Percentiles rank a stretch among this genome's conserved stretches.
These are phyloP conservation scores for Conomelus anceps DNA, from an alignment of 2,888 invertebrate genomes.

Conservation along the genomic window DNA sequence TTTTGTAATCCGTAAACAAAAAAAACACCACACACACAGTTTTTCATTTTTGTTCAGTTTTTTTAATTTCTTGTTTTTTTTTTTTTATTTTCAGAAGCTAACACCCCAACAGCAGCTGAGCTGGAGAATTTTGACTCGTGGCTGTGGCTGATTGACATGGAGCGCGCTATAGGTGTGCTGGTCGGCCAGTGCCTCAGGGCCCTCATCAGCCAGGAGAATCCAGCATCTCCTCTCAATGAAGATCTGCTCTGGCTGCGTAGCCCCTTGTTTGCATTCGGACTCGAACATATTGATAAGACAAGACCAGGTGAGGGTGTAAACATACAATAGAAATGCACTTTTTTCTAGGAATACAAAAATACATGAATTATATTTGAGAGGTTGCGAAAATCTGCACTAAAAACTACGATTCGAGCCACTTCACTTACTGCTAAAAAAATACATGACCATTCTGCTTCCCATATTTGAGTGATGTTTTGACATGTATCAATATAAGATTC, in stretches of 20 bases:
- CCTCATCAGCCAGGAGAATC: conserved; percentile 45
- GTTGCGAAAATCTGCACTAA: no score
- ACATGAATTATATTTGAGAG: no score
- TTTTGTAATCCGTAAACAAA: no score
- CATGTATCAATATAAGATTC: no score
- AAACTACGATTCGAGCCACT: no score
- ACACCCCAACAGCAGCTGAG: conserved; percentile 47
- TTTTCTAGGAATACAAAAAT: no score
- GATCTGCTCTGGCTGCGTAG: conserved; percentile 46
- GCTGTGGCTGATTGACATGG: conserved; percentile 55
- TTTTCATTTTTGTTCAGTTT: conserved; percentile 30
- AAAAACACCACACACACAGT: no score
- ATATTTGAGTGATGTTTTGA: no score
- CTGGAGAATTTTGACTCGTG: conserved; percentile 45
- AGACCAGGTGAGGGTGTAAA: neutral
- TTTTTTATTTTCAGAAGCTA: conserved; percentile 40
- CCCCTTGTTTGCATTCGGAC: conserved; percentile 42
- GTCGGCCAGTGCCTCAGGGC: conserved; percentile 52
- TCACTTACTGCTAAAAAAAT: no score
- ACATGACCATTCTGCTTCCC: no score
- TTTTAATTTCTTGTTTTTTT: conserved; percentile 17
- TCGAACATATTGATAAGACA: conserved; percentile 33
- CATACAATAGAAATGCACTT: no score
- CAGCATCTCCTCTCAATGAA: conserved; percentile 43
- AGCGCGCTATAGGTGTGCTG: conserved; percentile 52